Evolutionary conservation across 1,140 invertebrate species (phyloP), one percentile per base, ranked within the genome.

Genomic region (Zaprionus nigranus): DNA sequence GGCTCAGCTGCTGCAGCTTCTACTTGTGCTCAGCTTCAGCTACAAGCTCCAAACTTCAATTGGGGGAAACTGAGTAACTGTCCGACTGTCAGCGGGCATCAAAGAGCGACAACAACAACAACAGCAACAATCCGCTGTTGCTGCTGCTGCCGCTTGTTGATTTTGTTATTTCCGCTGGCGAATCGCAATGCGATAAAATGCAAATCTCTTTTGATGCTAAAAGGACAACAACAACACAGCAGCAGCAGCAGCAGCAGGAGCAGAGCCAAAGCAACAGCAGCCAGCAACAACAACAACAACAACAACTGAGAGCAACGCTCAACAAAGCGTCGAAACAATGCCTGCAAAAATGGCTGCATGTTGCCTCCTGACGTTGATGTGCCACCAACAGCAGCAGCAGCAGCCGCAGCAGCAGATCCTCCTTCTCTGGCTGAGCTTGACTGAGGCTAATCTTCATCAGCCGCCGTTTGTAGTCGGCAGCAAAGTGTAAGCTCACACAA

Each of bases 161-260:
- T 81, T 81, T 78, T 78, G 70, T 81, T 75, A 74, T 78, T 78
- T 85, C 79, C 85, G 85, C 73, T 82, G 79, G 71, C 66, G 68
- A 75, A 68, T 78, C 65, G 75, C 74, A 90, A 82, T 85, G 85
- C 85, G 85, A 90, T 90, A 90, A 88, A 90, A 90, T 90, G 85
- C 85, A 90, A 90, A 90, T 90, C 86, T 90, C 76, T 90, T 79
- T 79, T 90, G 86, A 90, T 84, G 85, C 85, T 88, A 90, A 88
- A 88, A 88, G 85, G 85, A 87, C 84, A 88, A 81, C 72, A 86
- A 69, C 57, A 34, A 34, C 30, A 34, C 30, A 68, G 59, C 60
- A 43, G n/a, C 60, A 17, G n/a, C 60, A 17, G 1, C 17, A 64
- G 26, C 22, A n/a, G 40, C 40, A 12, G 15, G 12, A 38, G 36